These are phyloP conservation scores for Tipula vernalis DNA, from an alignment of 2,888 invertebrate genomes.

Conservation along the genomic window DNA sequence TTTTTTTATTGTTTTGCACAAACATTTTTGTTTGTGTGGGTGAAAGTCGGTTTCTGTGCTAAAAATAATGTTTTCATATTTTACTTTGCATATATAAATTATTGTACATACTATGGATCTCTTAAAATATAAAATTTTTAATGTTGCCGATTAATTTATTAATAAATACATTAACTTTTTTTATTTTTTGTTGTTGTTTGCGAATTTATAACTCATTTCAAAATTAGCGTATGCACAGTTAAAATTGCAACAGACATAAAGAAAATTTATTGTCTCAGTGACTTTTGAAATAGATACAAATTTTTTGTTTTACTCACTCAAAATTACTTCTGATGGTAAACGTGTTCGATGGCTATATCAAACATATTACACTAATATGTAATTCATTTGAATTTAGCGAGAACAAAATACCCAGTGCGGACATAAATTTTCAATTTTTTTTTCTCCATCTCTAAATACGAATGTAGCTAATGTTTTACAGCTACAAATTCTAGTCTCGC, in stretches of 20 bases:
- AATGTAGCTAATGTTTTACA: background rate
- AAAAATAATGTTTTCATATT: background rate
- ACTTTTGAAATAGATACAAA: too few relatives aligned
- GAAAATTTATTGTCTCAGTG: too few relatives aligned
- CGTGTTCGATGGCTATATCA: background rate
- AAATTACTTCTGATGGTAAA: too few relatives aligned
- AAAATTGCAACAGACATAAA: too few relatives aligned
- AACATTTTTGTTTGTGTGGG: background rate
- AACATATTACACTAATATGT: background rate
- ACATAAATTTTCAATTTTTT: background rate
- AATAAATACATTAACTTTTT: background rate
- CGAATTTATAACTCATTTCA: too few relatives aligned
- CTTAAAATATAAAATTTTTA: background rate
- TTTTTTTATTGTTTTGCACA: background rate
- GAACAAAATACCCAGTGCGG: background rate
- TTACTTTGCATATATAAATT: background rate
- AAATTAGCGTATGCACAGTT: too few relatives aligned
- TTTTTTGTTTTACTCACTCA: too few relatives aligned
- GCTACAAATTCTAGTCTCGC: background rate
- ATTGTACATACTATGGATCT: background rate
- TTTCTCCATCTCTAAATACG: background rate
- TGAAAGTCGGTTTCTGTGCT: background rate
- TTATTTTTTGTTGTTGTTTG: too few relatives aligned
- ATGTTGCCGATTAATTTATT: background rate
- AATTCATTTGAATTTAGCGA: background rate